Conservation (phyloP, 2,888 invertebrate species). For the Apamea monoglypha region DNA sequence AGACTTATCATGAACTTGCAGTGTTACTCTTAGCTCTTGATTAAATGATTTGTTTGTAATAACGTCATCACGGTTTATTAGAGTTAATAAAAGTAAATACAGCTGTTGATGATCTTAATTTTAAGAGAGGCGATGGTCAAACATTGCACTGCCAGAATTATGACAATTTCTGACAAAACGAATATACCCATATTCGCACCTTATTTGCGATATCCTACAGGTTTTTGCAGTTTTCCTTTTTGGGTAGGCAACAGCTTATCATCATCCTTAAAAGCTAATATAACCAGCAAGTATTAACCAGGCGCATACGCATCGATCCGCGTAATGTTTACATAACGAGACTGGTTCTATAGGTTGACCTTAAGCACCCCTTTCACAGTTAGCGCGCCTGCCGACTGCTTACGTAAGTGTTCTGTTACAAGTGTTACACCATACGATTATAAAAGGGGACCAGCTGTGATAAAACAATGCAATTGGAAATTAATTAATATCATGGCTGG, state of each 20-base stretch:
- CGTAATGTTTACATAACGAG: conserved; percentile 70
- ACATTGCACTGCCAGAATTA: not conserved
- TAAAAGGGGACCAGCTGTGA: conserved; percentile 20
- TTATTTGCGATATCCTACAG: not conserved
- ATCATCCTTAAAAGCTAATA: not conserved
- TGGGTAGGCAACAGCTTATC: not conserved
- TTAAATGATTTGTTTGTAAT: not conserved
- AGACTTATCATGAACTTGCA: not conserved
- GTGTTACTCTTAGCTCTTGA: not conserved
- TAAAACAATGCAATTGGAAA: conserved; percentile 19
- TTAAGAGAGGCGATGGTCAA: not conserved
- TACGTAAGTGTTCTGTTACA: conserved; percentile 49
- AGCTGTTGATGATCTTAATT: not conserved
- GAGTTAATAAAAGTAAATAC: not conserved
- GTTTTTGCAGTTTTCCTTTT: not conserved
- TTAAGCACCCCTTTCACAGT: conserved; percentile 65
- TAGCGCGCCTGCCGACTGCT: conserved; percentile 46
- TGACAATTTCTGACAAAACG: not conserved
- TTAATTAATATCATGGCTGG: not conserved
- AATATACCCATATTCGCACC: too few relatives aligned
- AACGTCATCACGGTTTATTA: not conserved
- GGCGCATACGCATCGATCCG: conserved; percentile 49
- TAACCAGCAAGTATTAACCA: conserved; percentile 24
- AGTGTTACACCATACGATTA: conserved; percentile 46
- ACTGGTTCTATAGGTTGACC: conserved; percentile 74